Percentiles rank a stretch among this genome's conserved stretches.
These are phyloP conservation scores for Nothobranchius kuhntae DNA, from an alignment of 2,113 vertebrate species.

Conservation along the genomic window DNA sequence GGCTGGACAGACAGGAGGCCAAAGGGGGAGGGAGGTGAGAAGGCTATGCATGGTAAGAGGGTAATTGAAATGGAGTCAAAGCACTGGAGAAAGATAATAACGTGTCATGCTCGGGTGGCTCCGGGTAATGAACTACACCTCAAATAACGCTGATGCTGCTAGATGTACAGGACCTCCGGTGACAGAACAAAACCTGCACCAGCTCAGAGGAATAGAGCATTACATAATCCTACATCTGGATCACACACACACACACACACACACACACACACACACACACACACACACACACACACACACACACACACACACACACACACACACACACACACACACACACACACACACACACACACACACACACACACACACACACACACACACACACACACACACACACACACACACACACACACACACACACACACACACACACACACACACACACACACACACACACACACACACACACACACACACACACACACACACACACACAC, in stretches of 20 bases:
- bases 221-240: conserved; percentile 58
- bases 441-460: conserved; percentile 18
- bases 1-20: conserved; percentile 56
- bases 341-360: background rate
- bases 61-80: conserved; percentile 85
- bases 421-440: conserved; percentile 21
- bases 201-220: conserved; percentile 56
- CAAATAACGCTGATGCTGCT: conserved; percentile 78
- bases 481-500: background rate
- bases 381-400: conserved; percentile 17
- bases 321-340: conserved; percentile 15
- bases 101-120: conserved; percentile 77
- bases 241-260: conserved; percentile 21
- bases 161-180: conserved; percentile 65
- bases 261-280: background rate
- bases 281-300: conserved; percentile 14
- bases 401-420: conserved; percentile 22
- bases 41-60: conserved; percentile 78
- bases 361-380: conserved; percentile 17
- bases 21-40: conserved; percentile 22
- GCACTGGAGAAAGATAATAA: conserved; percentile 83
- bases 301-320: background rate
- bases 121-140: conserved; percentile 82
- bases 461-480: conserved; percentile 5
- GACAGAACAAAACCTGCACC: conserved; percentile 65